Percentiles rank a stretch among this genome's conserved stretches.
These are phyloP conservation scores for Cirrhinus mrigala DNA, from an alignment of 2,797 vertebrate species.

Conservation along the genomic window DNA sequence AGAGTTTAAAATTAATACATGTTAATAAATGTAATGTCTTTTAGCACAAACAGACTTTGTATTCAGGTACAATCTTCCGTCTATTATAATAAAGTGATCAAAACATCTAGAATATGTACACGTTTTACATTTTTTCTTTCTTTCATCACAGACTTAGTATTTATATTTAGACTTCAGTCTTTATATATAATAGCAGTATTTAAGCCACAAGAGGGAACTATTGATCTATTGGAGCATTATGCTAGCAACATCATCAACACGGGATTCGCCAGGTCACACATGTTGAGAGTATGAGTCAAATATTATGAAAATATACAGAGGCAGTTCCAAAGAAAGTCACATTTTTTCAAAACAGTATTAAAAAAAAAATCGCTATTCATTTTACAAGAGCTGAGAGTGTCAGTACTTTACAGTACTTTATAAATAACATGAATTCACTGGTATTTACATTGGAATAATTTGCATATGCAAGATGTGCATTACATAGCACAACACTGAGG, in stretches of 20 bases:
- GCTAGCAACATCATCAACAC: neutral
- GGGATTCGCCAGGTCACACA: neutral
- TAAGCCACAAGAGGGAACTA: constrained; percentile 20
- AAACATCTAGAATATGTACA: neutral
- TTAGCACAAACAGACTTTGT: neutral
- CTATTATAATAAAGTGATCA: neutral
- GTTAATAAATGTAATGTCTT: neutral
- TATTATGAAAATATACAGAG: neutral
- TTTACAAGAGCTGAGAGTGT: neutral
- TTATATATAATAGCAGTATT: neutral
- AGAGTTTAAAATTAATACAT: neutral
- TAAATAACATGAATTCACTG: neutral
- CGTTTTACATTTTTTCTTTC: neutral
- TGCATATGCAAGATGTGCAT: neutral
- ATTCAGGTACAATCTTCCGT: neutral
- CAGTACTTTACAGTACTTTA: neutral
- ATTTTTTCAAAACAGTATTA: constrained; percentile 5
- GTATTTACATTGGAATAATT: neutral
- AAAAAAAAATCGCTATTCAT: neutral
- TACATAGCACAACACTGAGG: neutral
- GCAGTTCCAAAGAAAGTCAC: neutral
- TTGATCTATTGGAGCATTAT: neutral
- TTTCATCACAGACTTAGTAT: neutral
- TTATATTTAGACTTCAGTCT: neutral
- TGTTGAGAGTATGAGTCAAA: neutral